Conservation (phyloP, 1,140 invertebrate species). For the Gonioctena quinquepunctata region DNA sequence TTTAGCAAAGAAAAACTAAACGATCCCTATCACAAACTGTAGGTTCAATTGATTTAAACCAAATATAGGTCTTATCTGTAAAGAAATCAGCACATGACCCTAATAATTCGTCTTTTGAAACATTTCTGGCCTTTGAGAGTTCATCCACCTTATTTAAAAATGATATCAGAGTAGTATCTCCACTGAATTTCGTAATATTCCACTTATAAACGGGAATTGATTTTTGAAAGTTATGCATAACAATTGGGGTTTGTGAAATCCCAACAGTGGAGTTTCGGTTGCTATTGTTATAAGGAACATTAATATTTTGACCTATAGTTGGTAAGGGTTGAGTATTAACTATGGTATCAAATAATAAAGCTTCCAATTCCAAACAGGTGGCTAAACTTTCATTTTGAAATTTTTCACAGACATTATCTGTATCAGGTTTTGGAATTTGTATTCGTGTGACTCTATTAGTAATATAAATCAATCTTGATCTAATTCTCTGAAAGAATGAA, state of each 20-base stretch:
- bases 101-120: constrained; percentile 14
- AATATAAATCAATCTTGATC: not conserved
- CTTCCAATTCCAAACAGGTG: constrained; percentile 8
- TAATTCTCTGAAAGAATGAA: not conserved
- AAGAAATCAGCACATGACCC: constrained; percentile 37
- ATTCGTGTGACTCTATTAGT: constrained; percentile 3
- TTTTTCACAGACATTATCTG: not conserved
- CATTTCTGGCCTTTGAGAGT: not conserved
- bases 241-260: not conserved
- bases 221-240: not conserved
- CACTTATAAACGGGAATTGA: constrained; percentile 12
- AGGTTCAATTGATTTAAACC: constrained; percentile 35
- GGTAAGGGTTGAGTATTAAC: not conserved
- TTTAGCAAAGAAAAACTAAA: constrained; percentile 18
- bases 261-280: no score
- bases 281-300: not conserved
- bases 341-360: not conserved
- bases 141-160: constrained; percentile 14
- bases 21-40: constrained; percentile 31
- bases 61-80: constrained; percentile 40
- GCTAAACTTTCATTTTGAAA: not conserved
- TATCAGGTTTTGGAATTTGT: not conserved
- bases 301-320: no score
- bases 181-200: not conserved
- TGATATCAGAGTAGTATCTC: not conserved